These are phyloP conservation scores for Onychomys torridus DNA, from an alignment of 2,797 vertebrate genomes.

Conservation along the genomic window DNA sequence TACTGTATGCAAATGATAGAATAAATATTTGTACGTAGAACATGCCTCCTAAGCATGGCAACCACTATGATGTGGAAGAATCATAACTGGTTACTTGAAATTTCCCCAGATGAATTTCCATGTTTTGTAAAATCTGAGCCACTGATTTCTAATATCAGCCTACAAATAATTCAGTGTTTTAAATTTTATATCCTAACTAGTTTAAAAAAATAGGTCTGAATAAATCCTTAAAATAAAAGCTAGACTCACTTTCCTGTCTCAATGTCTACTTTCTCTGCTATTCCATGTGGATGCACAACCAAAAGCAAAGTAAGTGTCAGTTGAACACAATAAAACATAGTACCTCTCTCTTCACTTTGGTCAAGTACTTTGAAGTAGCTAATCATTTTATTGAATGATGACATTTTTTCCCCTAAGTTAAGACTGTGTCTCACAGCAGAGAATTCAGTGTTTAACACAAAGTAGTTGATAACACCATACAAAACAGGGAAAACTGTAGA, in stretches of 20 bases:
- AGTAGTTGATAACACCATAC: neutral
- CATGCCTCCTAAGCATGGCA: neutral
- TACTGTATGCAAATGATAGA: neutral
- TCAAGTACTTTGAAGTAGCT: neutral
- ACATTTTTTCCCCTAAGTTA: neutral
- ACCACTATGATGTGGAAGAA: neutral
- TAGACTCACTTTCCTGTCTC: neutral
- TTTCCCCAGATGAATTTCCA: neutral
- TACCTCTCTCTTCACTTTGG: neutral
- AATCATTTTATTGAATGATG: neutral
- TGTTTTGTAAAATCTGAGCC: conserved; percentile 37
- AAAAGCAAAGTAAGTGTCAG: neutral
- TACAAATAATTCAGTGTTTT: neutral
- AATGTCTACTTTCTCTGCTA: neutral
- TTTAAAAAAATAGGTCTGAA: neutral
- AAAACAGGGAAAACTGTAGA: neutral
- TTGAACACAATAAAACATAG: neutral
- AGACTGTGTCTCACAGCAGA: neutral
- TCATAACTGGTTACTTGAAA: neutral
- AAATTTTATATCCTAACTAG: neutral
- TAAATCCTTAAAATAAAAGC: neutral
- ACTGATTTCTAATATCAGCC: neutral
- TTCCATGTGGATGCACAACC: neutral
- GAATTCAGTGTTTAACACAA: neutral
- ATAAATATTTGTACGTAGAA: neutral